A percentile compares a stretch with the other conserved stretches of the same genome.
Conservation (phyloP, 2,797 vertebrate species). For the Coracias cyanogaster region DNA sequence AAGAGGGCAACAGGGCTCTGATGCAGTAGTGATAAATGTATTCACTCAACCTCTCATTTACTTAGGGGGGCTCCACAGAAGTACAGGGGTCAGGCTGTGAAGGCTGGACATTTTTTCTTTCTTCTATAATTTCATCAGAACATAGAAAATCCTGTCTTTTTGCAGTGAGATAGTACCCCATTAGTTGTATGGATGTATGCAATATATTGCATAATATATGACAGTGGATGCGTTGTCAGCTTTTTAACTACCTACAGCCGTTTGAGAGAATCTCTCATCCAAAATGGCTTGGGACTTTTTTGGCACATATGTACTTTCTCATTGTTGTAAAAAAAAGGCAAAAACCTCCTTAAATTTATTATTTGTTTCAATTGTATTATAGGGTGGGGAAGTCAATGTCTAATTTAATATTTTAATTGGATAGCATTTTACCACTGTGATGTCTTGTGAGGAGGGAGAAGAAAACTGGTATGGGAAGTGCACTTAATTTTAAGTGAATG, state of each 20-base stretch:
- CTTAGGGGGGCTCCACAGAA: not conserved
- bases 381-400: not conserved
- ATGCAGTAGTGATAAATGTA: not conserved
- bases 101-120: not conserved
- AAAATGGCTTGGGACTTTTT: not conserved
- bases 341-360: not conserved
- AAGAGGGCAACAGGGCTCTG: not conserved
- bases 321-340: not conserved
- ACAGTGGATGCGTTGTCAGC: not conserved
- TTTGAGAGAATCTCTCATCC: not conserved
- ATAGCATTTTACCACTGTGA: not conserved
- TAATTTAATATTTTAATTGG: not conserved
- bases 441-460: not conserved
- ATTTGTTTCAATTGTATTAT: not conserved
- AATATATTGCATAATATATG: not conserved
- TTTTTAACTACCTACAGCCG: not conserved
- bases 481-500: not conserved
- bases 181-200: not conserved
- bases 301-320: not conserved
- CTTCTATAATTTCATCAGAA: not conserved
- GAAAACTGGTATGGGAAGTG: slow-evolving; percentile 15
- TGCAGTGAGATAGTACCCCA: not conserved
- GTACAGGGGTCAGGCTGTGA: not conserved
- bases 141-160: not conserved
- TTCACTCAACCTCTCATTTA: not conserved